phyloP scores from a whole-genome alignment of 1,140 invertebrate species.

The Lordiphosa collinella region DNA sequence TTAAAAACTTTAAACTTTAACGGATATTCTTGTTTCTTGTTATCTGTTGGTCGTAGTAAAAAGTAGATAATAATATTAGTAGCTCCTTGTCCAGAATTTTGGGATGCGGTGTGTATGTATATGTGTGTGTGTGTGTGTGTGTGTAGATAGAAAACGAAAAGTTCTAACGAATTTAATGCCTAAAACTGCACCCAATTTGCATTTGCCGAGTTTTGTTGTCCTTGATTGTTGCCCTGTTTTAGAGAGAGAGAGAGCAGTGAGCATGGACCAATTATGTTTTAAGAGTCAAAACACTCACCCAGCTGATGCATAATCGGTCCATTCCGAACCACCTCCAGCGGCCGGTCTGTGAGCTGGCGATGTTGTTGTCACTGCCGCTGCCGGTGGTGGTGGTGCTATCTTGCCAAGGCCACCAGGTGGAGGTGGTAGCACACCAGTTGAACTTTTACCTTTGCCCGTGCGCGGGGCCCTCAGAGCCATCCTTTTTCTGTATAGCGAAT shows the following conservation, averaged over 20 bases:
- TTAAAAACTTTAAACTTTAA: conserved; percentile 56
- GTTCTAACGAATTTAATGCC: conserved; percentile 36
- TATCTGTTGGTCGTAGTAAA: conserved; percentile 4
- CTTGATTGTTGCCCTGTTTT: conserved; percentile 70
- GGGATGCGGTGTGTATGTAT: neutral
- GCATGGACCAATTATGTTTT: neutral
- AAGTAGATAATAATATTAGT: no score
- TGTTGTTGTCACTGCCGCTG: conserved; percentile 84
- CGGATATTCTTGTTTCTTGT: conserved; percentile 19
- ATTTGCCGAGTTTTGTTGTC: conserved; percentile 81
- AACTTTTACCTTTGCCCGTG: conserved; percentile 82
- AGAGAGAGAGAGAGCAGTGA: neutral
- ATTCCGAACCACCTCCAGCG: conserved; percentile 82
- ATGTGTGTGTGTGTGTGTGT: neutral
- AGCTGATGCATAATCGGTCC: conserved; percentile 90
- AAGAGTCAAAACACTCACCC: conserved; percentile 74
- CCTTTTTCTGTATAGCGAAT: conserved; percentile 87
- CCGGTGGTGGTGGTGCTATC: conserved; percentile 92
- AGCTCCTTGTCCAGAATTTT: no score
- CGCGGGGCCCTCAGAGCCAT: conserved; percentile 87
- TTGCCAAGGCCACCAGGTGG: conserved; percentile 81
- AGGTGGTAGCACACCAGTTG: conserved; percentile 68
- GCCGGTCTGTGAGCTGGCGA: conserved; percentile 85
- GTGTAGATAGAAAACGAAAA: neutral
- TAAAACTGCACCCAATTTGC: conserved; percentile 89